Percentiles rank a stretch among this genome's conserved stretches.
Conservation (phyloP, 2,888 invertebrate genomes). For the Panopea generosa region DNA sequence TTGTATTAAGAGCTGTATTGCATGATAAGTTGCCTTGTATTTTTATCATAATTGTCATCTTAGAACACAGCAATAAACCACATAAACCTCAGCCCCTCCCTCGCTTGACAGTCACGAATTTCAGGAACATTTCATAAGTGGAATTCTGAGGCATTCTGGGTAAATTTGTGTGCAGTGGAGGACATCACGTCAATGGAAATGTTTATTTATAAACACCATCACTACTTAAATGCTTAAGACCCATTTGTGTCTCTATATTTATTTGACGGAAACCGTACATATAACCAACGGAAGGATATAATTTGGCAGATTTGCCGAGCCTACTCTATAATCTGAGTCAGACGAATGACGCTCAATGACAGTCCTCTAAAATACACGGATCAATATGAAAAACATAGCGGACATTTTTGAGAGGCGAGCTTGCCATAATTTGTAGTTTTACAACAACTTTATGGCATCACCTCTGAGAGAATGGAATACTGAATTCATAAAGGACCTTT, state of each 20-base stretch:
- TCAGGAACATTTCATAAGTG: slow-evolving; percentile 22
- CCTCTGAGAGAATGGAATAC: slow-evolving; percentile 62
- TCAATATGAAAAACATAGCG: slow-evolving; percentile 65
- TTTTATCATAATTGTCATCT: slow-evolving; percentile 43
- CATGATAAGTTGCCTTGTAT: slow-evolving; percentile 25
- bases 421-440: slow-evolving; percentile 66
- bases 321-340: slow-evolving; percentile 62
- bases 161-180: slow-evolving; percentile 41
- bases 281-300: slow-evolving; percentile 59
- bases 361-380: slow-evolving; percentile 63
- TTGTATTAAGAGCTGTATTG: slow-evolving; percentile 4
- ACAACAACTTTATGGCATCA: slow-evolving; percentile 63
- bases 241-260: slow-evolving; percentile 68
- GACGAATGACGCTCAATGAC: slow-evolving; percentile 64
- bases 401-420: slow-evolving; percentile 61
- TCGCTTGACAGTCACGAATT: slow-evolving; percentile 39
- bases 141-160: slow-evolving; percentile 4
- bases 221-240: slow-evolving; percentile 64
- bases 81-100: slow-evolving; percentile 20
- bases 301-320: slow-evolving; percentile 64
- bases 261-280: slow-evolving; percentile 65
- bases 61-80: slow-evolving; percentile 29
- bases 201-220: slow-evolving; percentile 64
- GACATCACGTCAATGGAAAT: slow-evolving; percentile 58
- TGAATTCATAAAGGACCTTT: slow-evolving; percentile 64